Conservation (phyloP, 2,113 vertebrate species). For the Elachura formosa region DNA sequence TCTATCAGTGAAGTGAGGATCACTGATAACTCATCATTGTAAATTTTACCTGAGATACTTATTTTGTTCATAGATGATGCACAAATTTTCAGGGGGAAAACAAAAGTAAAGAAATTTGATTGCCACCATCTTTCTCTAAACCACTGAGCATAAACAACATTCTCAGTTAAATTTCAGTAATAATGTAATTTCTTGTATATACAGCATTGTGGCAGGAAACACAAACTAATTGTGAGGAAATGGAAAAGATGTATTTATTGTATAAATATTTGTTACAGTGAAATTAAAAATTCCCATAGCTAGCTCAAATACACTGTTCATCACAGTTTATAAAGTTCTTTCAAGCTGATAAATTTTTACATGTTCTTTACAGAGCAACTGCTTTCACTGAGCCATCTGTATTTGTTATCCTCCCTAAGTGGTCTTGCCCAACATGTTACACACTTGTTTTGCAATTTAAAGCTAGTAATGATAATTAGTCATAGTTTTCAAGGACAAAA, state of each 20-base stretch:
- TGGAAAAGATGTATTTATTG: not conserved
- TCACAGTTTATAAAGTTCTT: not conserved
- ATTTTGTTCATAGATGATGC: not conserved
- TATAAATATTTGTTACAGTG: not conserved
- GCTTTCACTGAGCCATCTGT: not conserved
- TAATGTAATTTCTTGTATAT: not conserved
- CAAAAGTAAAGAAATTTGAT: not conserved
- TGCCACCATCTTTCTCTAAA: not conserved
- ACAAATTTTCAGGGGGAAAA: not conserved
- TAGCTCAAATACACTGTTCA: not conserved
- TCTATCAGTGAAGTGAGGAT: not conserved
- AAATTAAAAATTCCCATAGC: not conserved
- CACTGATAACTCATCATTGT: not conserved
- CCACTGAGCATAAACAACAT: not conserved
- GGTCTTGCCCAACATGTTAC: not conserved
- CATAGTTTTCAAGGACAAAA: not conserved
- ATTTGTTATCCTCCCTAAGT: not conserved
- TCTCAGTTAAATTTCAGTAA: not conserved
- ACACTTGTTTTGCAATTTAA: not conserved
- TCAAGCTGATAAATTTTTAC: not conserved
- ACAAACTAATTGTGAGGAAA: not conserved
- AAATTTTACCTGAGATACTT: not conserved
- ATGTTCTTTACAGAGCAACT: not conserved
- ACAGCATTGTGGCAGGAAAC: not conserved
- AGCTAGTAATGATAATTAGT: not conserved